Evolutionary conservation across 2,113 vertebrate species (phyloP), one percentile per base, ranked within the genome.

Genomic region (Sialia sialis): DNA sequence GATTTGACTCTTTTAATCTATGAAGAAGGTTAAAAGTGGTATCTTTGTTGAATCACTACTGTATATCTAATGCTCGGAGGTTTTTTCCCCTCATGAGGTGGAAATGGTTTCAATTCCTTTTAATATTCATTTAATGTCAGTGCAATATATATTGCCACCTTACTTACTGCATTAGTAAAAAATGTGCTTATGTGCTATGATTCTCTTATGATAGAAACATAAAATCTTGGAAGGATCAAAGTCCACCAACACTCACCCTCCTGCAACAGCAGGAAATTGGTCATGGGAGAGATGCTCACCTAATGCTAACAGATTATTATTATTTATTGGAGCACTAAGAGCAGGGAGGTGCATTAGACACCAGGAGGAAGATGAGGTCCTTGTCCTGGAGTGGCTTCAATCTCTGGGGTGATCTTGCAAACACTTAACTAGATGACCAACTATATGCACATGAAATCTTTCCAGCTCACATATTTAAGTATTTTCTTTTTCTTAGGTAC

Each of bases 71-170:
- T 92, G 86, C 94, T 92, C 72, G 32, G 79, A 92, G 90, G 9
- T 55, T 76, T 72, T 93, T 92, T 73, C 9, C 13, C 25, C 72
- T 96, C 93, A 29, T 44, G 82, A 66, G 90, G 84, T 96, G 77
- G 73, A 90, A 96, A 96, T 95, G 86, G 63, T 94, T 97, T 94
- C 97, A 94, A 93, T 96, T 85, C 93, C 86, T 95, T 97, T 96
- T 96, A 97, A 96, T 97, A 97, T 96, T 96, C 95, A 93, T 97
- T 97, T 97, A 96, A 96, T 96, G 96, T 97, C 97, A 94, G 93
- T 82, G 91, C 91, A 96, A 96, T 97, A 97, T 97, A 97, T 96
- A 97, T 96, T 95, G 94, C 92, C 89, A 92, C 87, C 95, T 97
- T 96, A 78, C 93, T 96, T 96, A 97, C 94, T 90, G 94, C 96